These are phyloP conservation scores for Lanius ludovicianus DNA, from an alignment of 2,113 vertebrate species.

Conservation along the genomic window DNA sequence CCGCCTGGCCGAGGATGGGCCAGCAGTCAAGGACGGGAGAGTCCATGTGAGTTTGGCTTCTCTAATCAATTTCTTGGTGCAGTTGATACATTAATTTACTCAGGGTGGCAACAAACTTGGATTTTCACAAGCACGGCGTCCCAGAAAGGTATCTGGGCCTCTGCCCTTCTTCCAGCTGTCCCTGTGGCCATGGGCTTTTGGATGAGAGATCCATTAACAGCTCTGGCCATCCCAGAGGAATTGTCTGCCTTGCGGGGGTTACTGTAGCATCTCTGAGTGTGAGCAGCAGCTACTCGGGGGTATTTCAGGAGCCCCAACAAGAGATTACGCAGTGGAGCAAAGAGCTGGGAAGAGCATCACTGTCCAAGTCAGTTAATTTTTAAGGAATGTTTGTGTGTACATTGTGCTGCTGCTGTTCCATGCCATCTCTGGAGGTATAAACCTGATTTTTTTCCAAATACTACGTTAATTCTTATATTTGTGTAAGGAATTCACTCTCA, in stretches of 20 bases:
- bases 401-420: background rate
- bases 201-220: background rate
- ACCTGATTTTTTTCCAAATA: background rate
- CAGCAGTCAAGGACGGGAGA: conserved; percentile 89
- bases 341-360: background rate
- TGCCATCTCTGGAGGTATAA: background rate
- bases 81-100: background rate
- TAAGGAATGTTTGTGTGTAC: background rate
- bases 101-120: background rate
- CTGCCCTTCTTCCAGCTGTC: background rate
- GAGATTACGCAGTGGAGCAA: background rate
- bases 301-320: background rate
- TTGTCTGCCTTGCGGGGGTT: background rate
- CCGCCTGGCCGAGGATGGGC: conserved; percentile 91
- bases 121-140: background rate
- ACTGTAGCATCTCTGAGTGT: background rate
- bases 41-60: conserved; percentile 87
- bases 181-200: background rate
- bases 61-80: background rate
- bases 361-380: background rate
- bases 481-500: background rate
- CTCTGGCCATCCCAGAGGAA: background rate
- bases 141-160: background rate
- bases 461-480: background rate
- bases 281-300: background rate